A percentile compares a stretch with the other conserved stretches of the same genome.
Evolutionary conservation across 2,797 vertebrate genomes (phyloP).

Genomic region (Hippopotamyrus pictus): DNA sequence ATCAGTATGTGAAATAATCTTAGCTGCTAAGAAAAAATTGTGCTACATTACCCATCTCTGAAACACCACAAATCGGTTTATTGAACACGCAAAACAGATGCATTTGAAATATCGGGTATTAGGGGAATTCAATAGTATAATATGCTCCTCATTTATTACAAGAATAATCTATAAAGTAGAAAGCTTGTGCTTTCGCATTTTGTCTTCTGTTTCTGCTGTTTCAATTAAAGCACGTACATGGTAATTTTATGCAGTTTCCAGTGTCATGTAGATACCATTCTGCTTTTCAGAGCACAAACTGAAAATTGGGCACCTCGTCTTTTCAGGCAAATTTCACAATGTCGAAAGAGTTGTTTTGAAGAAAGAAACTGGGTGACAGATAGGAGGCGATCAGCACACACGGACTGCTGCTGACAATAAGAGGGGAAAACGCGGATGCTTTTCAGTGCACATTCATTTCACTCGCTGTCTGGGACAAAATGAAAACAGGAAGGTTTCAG

Average conservation of each 20-base stretch:
- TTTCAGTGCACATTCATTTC: background rate
- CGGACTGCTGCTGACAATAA: background rate
- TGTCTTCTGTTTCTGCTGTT: background rate
- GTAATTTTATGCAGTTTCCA: background rate
- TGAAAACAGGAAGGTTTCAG: background rate
- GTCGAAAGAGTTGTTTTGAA: background rate
- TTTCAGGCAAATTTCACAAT: background rate
- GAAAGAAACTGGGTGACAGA: background rate
- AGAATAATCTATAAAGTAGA: background rate
- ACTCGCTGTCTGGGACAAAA: background rate
- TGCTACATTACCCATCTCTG: background rate
- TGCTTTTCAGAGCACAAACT: background rate
- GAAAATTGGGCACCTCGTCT: background rate
- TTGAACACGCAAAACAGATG: background rate
- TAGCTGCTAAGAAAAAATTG: slow-evolving; percentile 35
- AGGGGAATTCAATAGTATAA: background rate
- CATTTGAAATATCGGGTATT: background rate
- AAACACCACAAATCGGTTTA: background rate
- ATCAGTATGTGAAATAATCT: slow-evolving; percentile 47
- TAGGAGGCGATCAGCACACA: background rate
- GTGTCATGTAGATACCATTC: background rate
- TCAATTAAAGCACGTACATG: background rate
- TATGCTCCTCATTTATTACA: background rate
- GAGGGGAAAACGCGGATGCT: background rate
- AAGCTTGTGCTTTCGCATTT: background rate